phyloP scores from a whole-genome alignment of 2,113 vertebrate genomes.

The Channa maculata region DNA sequence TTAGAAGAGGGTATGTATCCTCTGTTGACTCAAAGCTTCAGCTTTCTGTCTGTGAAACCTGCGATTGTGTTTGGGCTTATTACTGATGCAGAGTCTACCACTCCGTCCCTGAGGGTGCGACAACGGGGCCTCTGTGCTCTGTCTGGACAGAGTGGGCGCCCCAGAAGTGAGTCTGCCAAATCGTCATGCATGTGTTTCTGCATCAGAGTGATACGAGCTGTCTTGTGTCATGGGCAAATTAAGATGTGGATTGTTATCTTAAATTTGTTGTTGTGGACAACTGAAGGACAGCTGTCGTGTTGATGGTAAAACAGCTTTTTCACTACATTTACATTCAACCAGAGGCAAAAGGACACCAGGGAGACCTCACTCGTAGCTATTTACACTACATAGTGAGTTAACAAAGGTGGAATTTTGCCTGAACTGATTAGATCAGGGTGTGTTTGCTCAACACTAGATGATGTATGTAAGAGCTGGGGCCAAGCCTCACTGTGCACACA shows the following conservation, averaged over 20 bases:
- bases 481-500: neutral
- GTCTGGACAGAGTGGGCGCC: conserved; percentile 64
- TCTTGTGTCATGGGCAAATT: conserved; percentile 16
- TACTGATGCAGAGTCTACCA: conserved; percentile 72
- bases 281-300: conserved; percentile 19
- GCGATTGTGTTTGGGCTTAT: conserved; percentile 73
- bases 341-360: neutral
- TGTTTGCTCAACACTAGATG: neutral
- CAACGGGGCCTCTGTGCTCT: conserved; percentile 75
- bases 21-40: conserved; percentile 51
- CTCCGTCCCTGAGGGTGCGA: conserved; percentile 58
- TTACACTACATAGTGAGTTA: neutral
- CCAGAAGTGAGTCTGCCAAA: conserved; percentile 60
- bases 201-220: conserved; percentile 21
- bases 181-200: conserved; percentile 63
- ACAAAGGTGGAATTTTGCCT: neutral
- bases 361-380: too few species aligned
- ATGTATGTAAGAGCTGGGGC: neutral
- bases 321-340: conserved; percentile 5
- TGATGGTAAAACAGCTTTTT: conserved; percentile 30
- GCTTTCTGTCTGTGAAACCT: conserved; percentile 65
- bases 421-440: conserved; percentile 1
- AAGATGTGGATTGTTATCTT: conserved; percentile 8
- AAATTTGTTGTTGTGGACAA: conserved; percentile 20
- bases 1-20: conserved; percentile 48